phyloP scores from a whole-genome alignment of 2,797 vertebrate species.

The Prionace glauca region DNA sequence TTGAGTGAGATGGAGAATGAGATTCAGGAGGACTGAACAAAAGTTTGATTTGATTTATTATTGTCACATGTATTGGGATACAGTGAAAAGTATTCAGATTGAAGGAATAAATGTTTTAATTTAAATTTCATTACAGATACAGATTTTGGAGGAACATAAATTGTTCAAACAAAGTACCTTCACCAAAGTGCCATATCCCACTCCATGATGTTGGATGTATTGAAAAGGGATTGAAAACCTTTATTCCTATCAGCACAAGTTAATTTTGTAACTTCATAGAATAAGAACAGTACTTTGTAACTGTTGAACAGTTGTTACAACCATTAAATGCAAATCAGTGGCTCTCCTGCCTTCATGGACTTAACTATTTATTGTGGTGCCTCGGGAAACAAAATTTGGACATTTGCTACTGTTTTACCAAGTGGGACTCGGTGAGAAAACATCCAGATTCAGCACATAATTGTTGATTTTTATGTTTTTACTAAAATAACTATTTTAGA shows the following conservation, averaged over 20 bases:
- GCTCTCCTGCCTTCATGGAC: neutral
- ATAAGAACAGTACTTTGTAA: slow-evolving; percentile 25
- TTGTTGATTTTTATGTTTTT: neutral
- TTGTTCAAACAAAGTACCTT: slow-evolving; percentile 26
- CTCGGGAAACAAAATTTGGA: neutral
- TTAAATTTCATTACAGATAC: slow-evolving; percentile 28
- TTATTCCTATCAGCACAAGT: slow-evolving; percentile 11
- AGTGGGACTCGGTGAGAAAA: slow-evolving; percentile 2
- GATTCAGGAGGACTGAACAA: neutral
- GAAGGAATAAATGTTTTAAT: slow-evolving; percentile 5
- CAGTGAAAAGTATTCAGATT: neutral
- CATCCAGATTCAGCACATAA: neutral
- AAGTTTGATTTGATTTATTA: neutral
- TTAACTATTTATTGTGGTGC: slow-evolving; percentile 29
- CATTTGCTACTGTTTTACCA: slow-evolving; percentile 1
- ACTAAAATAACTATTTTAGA: neutral
- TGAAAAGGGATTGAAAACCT: neutral
- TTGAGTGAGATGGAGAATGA: neutral
- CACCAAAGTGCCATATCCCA: slow-evolving; percentile 31
- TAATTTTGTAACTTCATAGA: neutral
- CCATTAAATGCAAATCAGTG: slow-evolving; percentile 30
- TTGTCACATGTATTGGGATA: no score
- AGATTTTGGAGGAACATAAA: slow-evolving; percentile 31
- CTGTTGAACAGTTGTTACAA: slow-evolving; percentile 28
- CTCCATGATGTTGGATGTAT: slow-evolving; percentile 9